These are phyloP conservation scores for Brienomyrus longianalis DNA, from an alignment of 2,113 vertebrate species.

Conservation along the genomic window DNA sequence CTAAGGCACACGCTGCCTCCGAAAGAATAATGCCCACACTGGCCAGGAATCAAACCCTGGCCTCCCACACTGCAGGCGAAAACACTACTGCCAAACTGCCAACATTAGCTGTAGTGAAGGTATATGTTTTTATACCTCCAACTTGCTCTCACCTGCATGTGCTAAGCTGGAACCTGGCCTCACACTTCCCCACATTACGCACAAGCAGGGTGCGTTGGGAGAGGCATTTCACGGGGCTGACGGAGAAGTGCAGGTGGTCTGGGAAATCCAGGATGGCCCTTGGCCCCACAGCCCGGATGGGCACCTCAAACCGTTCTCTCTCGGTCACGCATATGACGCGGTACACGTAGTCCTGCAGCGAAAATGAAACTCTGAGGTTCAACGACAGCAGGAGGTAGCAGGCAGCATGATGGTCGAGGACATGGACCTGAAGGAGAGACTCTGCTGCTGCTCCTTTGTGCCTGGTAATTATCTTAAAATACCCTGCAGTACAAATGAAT, in stretches of 20 bases:
- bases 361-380: background rate
- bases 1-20: background rate
- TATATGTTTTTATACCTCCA: background rate
- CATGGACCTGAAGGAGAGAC: background rate
- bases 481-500: background rate
- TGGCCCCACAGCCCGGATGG: constrained; percentile 66
- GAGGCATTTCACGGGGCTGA: constrained; percentile 67
- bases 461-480: constrained; percentile 3
- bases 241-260: constrained; percentile 65
- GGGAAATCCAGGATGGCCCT: constrained; percentile 73
- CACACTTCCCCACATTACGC: constrained; percentile 63
- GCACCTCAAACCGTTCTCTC: constrained; percentile 71
- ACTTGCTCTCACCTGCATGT: constrained; percentile 34
- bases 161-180: constrained; percentile 60
- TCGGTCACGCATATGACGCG: constrained; percentile 67
- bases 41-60: background rate
- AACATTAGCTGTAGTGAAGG: background rate
- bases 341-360: constrained; percentile 72
- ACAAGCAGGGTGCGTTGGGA: constrained; percentile 68
- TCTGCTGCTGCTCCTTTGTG: background rate
- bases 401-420: background rate
- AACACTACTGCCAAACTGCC: background rate
- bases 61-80: background rate
- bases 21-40: background rate
- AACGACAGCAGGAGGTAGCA: background rate